Evolutionary conservation across 37 sponge, comb jelly and placozoan genomes (phyloP).

Genomic region (Ephydatia muelleri): DNA sequence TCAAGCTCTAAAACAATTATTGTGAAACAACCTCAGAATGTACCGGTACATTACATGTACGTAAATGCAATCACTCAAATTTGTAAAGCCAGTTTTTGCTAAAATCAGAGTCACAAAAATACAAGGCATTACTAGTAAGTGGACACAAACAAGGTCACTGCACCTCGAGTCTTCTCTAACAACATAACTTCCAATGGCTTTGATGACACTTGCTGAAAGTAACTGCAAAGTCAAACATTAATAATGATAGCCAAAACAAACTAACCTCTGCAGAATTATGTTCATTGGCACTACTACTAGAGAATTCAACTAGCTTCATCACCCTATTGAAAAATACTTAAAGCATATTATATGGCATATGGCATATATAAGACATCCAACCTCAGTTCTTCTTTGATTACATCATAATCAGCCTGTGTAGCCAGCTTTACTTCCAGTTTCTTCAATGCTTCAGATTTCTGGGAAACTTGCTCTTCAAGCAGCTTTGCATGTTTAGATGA

Average conservation of each 20-base stretch:
- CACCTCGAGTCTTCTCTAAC: constrained; percentile 80
- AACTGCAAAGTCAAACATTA: background rate
- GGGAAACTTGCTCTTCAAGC: constrained; percentile 52
- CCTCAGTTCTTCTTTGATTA: constrained; percentile 88
- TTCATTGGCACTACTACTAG: background rate
- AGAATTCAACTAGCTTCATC: constrained; percentile 68
- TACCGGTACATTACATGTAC: too few relatives aligned
- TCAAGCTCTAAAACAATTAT: too few relatives aligned
- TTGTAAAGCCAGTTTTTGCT: too few relatives aligned
- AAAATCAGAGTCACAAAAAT: background rate
- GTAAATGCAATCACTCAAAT: too few relatives aligned
- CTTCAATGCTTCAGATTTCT: constrained; percentile 12
- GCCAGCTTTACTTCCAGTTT: constrained; percentile 45
- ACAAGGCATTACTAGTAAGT: too few relatives aligned
- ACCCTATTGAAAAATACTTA: constrained; percentile 16
- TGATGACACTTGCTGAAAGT: constrained; percentile 33
- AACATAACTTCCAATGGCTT: constrained; percentile 78
- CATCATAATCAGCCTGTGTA: constrained; percentile 85
- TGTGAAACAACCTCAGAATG: too few relatives aligned
- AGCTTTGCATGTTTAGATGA: constrained; percentile 28
- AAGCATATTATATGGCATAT: background rate
- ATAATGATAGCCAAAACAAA: background rate
- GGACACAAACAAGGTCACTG: background rate
- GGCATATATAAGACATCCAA: constrained; percentile 2
- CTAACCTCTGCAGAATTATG: background rate